These are phyloP conservation scores for Manduca sexta DNA, from an alignment of 1,140 invertebrate genomes.

Conservation along the genomic window DNA sequence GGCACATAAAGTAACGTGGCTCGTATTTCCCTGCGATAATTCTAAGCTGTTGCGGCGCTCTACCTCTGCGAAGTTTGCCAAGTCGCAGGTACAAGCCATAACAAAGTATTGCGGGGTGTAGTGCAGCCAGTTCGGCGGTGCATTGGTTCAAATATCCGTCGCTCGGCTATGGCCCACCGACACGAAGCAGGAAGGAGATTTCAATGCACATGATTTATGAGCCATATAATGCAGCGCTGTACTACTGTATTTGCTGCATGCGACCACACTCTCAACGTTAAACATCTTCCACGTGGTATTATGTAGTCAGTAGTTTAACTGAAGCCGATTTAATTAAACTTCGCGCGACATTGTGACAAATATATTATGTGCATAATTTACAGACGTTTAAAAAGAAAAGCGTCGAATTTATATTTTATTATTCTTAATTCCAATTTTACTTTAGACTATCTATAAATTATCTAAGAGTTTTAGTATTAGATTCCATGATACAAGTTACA, in stretches of 20 bases:
- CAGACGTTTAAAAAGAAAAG: too few relatives aligned
- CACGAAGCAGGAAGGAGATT: slow-evolving; percentile 57
- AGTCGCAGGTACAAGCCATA: slow-evolving; percentile 7
- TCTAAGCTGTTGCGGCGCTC: neutral
- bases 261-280: slow-evolving; percentile 25
- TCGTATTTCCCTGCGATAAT: slow-evolving; percentile 3
- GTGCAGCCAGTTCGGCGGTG: slow-evolving; percentile 16
- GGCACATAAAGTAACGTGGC: neutral
- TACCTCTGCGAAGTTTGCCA: slow-evolving; percentile 2
- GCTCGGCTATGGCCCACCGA: slow-evolving; percentile 38
- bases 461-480: too few relatives aligned
- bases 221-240: slow-evolving; percentile 44
- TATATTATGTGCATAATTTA: too few relatives aligned
- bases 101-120: slow-evolving; percentile 10
- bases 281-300: slow-evolving; percentile 13
- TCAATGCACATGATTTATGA: slow-evolving; percentile 62
- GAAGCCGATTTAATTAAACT: too few relatives aligned
- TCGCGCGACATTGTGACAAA: too few relatives aligned
- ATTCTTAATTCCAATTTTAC: too few relatives aligned
- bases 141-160: slow-evolving; percentile 48
- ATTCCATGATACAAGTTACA: too few relatives aligned
- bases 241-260: slow-evolving; percentile 48
- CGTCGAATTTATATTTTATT: too few relatives aligned
- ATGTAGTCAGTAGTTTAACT: neutral
- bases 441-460: too few relatives aligned